These are phyloP conservation scores for Gallinago stenura DNA, from an alignment of 2,797 vertebrate species.

Conservation along the genomic window DNA sequence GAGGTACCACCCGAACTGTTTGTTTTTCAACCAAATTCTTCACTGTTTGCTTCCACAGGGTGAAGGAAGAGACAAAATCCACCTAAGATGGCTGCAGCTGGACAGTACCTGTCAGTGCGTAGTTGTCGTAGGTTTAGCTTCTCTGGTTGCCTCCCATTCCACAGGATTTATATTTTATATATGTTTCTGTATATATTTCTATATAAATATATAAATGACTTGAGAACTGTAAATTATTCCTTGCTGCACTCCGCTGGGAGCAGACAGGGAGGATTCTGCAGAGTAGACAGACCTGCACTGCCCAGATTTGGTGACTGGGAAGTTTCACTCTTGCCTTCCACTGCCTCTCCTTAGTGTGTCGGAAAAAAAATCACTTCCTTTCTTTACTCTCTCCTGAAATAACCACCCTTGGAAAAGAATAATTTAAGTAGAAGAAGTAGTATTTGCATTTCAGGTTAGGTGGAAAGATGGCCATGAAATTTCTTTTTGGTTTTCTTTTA, in stretches of 20 bases:
- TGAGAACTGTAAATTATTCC: slow-evolving; percentile 75
- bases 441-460: slow-evolving; percentile 41
- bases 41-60: slow-evolving; percentile 63
- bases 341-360: slow-evolving; percentile 26
- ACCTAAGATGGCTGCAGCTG: slow-evolving; percentile 68
- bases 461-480: slow-evolving; percentile 64
- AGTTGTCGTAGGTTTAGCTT: slow-evolving; percentile 26
- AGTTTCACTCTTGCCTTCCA: slow-evolving; percentile 45
- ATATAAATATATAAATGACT: slow-evolving; percentile 80
- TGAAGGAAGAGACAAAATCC: slow-evolving; percentile 83
- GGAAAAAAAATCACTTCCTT: neutral
- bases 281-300: slow-evolving; percentile 27
- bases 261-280: slow-evolving; percentile 18
- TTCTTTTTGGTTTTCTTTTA: neutral
- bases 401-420: neutral
- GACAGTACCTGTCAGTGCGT: neutral
- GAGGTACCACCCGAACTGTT: neutral
- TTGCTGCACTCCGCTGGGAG: slow-evolving; percentile 52
- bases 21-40: neutral
- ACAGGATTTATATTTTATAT: slow-evolving; percentile 85
- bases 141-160: slow-evolving; percentile 35
- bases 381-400: neutral
- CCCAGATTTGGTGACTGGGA: neutral
- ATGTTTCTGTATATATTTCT: slow-evolving; percentile 83
- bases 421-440: slow-evolving; percentile 58